phyloP scores from a whole-genome alignment of 64 coral and sea anemone species.

The Anthopleura sola region DNA sequence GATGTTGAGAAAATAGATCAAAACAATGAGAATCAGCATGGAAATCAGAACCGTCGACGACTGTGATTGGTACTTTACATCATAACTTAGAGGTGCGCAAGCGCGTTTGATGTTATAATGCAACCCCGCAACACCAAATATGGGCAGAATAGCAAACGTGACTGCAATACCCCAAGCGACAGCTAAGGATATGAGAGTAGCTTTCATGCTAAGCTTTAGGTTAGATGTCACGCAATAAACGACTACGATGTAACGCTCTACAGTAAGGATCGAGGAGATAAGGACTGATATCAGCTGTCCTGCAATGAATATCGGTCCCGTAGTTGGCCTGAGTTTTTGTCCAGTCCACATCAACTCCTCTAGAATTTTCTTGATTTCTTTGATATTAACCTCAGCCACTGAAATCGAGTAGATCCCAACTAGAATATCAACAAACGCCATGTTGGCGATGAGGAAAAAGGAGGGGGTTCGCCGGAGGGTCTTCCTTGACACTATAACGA shows the following conservation, averaged over 20 bases:
- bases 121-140: constrained; percentile 82
- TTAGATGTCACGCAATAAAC: constrained; percentile 70
- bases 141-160: constrained; percentile 62
- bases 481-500: constrained; percentile 28
- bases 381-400: constrained; percentile 62
- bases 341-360: constrained; percentile 87
- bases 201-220: constrained; percentile 38
- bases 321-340: constrained; percentile 56
- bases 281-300: constrained; percentile 68
- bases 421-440: constrained; percentile 53
- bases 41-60: constrained; percentile 58
- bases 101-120: constrained; percentile 88
- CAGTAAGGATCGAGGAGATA: constrained; percentile 72
- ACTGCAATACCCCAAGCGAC: constrained; percentile 61
- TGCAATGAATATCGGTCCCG: constrained; percentile 79
- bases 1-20: constrained; percentile 53
- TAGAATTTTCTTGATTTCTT: constrained; percentile 46
- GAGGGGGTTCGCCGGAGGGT: constrained; percentile 46
- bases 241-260: constrained; percentile 74
- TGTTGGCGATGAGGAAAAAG: constrained; percentile 62
- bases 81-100: constrained; percentile 69
- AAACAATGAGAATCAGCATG: constrained; percentile 49
- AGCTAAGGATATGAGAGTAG: constrained; percentile 30
- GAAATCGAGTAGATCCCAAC: constrained; percentile 62
- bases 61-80: constrained; percentile 29